Evolutionary conservation across 2,113 vertebrate species (phyloP), one percentile per base, ranked within the genome.

Genomic region (Setophaga kirtlandii): DNA sequence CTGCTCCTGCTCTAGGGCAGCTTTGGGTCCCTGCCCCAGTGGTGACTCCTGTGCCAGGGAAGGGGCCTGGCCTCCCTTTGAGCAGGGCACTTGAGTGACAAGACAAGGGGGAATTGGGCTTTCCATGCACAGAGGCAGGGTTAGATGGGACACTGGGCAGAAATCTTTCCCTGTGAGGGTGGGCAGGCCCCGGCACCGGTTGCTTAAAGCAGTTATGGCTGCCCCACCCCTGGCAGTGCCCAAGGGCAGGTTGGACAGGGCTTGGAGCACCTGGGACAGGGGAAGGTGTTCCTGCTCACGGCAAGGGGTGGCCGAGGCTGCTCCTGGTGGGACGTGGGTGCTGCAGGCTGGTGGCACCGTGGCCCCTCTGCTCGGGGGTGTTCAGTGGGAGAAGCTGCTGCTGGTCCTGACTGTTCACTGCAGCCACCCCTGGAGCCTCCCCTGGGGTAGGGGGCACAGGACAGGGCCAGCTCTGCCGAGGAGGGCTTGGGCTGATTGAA

Each of bases 391-490:
- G 24, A 63, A 59, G 47, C 80, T 50, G 7, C 58, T 49, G 20
- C 63, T 27, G 35, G 3, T 35, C 2, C 71, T 42, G 47, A 5
- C 3, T 14, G 20, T 22, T n/a, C 37, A 1, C 35, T 46, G 12
- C 33, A 14, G 37, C 65, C 46, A 5, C 19, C 7, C 42, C 39
- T 11, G 47, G 56, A 83, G 47, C 62, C 56, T 42, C 25, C 0
- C 15, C 67, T n/a, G 25, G 4, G 33, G 73, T 44, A 28, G 50
- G 6, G 20, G 31, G 41, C 23, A 3, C 39, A 30, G 69, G 30
- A 9, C 33, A 18, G 15, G 21, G 53, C 23, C 35, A 16, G 1
- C 33, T 47, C 31, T 28, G 68, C 27, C 0, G 0, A 35, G 21
- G 41, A 27, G 60, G 31, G 31, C 33, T 37, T 9, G 35, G 11